Evolutionary conservation across 2,797 vertebrate genomes (phyloP).

Genomic region (Alectoris magna): DNA sequence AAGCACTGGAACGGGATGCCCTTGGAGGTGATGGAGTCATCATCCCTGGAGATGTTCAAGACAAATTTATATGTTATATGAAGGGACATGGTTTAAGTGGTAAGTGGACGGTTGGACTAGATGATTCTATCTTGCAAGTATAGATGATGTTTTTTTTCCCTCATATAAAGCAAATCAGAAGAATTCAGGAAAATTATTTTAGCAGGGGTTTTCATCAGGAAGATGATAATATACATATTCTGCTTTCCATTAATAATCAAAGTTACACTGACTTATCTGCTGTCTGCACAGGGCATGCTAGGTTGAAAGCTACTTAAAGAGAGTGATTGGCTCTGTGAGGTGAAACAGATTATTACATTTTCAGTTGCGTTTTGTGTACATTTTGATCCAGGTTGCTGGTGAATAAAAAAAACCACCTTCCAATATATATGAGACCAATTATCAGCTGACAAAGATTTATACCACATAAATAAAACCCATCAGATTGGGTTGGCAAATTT

Average conservation of each 20-base stretch:
- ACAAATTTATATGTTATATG: too few species aligned
- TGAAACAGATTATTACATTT: neutral
- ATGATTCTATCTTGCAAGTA: neutral
- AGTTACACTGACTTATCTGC: neutral
- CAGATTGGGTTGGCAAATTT: constrained; percentile 18
- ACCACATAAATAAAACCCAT: constrained; percentile 21
- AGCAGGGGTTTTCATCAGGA: neutral
- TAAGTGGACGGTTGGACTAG: too few species aligned
- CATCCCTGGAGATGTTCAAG: too few species aligned
- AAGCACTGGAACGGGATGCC: too few species aligned
- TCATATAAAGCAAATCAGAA: neutral
- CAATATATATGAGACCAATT: neutral
- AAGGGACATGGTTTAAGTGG: too few species aligned
- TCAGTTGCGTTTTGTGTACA: neutral
- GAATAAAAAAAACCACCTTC: neutral
- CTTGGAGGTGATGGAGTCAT: too few species aligned
- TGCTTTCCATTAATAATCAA: neutral
- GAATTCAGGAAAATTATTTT: neutral
- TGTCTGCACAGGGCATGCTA: neutral
- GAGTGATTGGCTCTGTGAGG: neutral
- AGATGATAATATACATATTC: neutral
- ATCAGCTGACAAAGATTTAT: constrained; percentile 1
- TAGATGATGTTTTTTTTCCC: neutral
- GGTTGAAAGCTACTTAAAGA: neutral
- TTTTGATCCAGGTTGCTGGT: neutral